These are phyloP conservation scores for Corapipo altera DNA, from an alignment of 2,113 vertebrate species.

Conservation along the genomic window DNA sequence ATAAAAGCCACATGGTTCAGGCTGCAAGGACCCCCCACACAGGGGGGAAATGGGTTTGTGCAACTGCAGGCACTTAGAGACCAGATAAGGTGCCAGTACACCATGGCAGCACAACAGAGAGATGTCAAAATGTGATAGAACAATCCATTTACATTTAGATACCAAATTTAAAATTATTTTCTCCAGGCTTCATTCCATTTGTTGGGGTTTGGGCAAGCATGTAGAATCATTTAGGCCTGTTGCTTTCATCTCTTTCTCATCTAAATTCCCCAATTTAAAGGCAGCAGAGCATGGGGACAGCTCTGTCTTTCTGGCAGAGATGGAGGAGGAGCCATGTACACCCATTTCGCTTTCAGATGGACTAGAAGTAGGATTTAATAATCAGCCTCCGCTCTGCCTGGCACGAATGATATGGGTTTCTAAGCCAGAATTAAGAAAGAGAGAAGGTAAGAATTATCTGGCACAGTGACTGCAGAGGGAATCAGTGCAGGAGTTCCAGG, in stretches of 20 bases:
- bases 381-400: background rate
- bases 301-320: background rate
- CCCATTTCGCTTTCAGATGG: background rate
- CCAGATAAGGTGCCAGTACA: background rate
- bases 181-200: background rate
- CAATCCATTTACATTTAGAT: background rate
- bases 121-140: background rate
- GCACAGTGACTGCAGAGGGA: background rate
- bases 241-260: background rate
- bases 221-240: background rate
- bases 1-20: background rate
- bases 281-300: background rate
- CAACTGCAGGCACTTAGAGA: background rate
- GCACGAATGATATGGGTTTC: background rate
- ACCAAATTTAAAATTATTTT: background rate
- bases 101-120: background rate
- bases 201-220: background rate
- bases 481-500: background rate
- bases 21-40: background rate
- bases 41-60: background rate
- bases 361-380: background rate
- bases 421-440: background rate
- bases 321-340: background rate
- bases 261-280: background rate
- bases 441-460: background rate